phyloP scores from a whole-genome alignment of 2,113 vertebrate genomes.

The Cynocephalus volans region DNA sequence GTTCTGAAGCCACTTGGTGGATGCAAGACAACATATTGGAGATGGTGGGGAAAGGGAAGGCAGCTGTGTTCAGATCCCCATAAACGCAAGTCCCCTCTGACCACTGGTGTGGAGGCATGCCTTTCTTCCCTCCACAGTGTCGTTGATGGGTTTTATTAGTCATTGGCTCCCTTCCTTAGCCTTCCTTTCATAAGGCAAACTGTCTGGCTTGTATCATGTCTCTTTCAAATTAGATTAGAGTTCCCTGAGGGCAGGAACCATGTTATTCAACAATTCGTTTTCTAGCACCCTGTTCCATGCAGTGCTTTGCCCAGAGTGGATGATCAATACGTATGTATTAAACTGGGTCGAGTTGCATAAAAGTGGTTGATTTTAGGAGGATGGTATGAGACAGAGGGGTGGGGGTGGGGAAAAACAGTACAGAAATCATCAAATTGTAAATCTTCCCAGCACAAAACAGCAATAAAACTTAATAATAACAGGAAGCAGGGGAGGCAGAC shows the following conservation, averaged over 20 bases:
- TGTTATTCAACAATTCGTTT: not conserved
- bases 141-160: not conserved
- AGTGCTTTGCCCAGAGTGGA: not conserved
- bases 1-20: not conserved
- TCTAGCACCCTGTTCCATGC: not conserved
- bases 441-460: not conserved
- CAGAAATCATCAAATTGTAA: not conserved
- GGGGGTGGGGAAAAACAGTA: not conserved
- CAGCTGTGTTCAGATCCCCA: not conserved
- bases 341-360: not conserved
- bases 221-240: not conserved
- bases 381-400: not conserved
- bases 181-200: not conserved
- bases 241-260: not conserved
- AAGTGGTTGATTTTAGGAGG: conserved; percentile 11
- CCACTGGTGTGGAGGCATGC: not conserved
- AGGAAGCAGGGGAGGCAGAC: not conserved
- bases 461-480: not conserved
- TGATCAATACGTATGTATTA: not conserved
- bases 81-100: not conserved
- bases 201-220: not conserved
- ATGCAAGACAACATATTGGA: not conserved
- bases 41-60: not conserved
- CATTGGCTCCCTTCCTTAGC: not conserved
- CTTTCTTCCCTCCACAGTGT: too few relatives aligned